These are phyloP conservation scores for Acronicta leporina DNA, from an alignment of 2,888 invertebrate genomes.

Conservation along the genomic window DNA sequence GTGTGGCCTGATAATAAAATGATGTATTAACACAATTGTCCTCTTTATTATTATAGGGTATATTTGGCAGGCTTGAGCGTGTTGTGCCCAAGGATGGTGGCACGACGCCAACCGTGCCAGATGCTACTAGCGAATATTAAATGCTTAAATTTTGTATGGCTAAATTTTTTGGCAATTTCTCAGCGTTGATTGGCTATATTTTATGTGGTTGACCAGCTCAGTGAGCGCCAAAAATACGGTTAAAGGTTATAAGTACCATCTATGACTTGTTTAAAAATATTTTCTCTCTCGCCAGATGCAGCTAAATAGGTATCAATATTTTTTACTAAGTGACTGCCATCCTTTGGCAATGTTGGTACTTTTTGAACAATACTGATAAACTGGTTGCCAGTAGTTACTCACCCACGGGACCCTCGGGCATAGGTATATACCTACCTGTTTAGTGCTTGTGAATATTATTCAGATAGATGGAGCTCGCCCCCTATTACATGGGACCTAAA, in stretches of 20 bases:
- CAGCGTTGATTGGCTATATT: conserved; percentile 36
- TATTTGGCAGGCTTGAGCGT: conserved; percentile 53
- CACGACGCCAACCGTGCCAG: conserved; percentile 58
- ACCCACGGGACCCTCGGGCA: no score
- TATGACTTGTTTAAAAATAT: no score
- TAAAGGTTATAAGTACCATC: conserved; percentile 3
- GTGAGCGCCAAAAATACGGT: conserved; percentile 19
- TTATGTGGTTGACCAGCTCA: conserved; percentile 26
- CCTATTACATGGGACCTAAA: no score
- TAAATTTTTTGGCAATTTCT: conserved; percentile 42
- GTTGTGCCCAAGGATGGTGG: conserved; percentile 47
- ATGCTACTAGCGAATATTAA: conserved; percentile 47
- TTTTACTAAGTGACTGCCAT: no score
- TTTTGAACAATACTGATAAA: no score
- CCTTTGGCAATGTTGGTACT: no score
- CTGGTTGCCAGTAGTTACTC: no score
- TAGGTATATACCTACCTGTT: no score
- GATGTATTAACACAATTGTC: conserved; percentile 41
- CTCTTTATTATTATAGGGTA: conserved; percentile 43
- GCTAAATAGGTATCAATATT: no score
- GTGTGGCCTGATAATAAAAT: conserved; percentile 29
- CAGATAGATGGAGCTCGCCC: no score
- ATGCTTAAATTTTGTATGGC: conserved; percentile 39
- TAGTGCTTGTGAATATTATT: no score
- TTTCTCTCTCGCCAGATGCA: no score